A percentile compares a stretch with the other conserved stretches of the same genome.
phyloP scores from a whole-genome alignment of 2,113 vertebrate species.

The Lampris megalopsis region DNA sequence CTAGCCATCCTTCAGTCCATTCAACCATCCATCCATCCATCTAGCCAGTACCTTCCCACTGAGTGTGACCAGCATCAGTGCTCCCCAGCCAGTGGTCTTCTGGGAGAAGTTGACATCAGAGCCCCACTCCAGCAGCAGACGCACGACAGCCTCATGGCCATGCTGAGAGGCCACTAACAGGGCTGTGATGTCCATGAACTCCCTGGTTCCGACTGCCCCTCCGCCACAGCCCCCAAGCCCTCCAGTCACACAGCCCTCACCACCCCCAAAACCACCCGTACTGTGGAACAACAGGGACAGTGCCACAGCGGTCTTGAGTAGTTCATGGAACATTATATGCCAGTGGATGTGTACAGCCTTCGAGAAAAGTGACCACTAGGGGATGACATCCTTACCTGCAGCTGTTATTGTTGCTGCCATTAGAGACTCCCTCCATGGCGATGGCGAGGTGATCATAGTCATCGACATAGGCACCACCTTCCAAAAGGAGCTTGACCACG shows the following conservation, averaged over 20 bases:
- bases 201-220: conserved; percentile 58
- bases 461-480: conserved; percentile 90
- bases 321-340: too few relatives aligned
- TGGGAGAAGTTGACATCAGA: conserved; percentile 87
- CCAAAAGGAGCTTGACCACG: conserved; percentile 90
- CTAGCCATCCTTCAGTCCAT: background rate
- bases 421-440: conserved; percentile 65
- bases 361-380: too few relatives aligned
- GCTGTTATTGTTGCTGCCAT: conserved; percentile 77
- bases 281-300: conserved; percentile 23
- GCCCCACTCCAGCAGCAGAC: conserved; percentile 92
- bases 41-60: conserved; percentile 80
- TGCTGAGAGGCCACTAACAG: conserved; percentile 93
- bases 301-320: background rate
- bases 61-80: conserved; percentile 91
- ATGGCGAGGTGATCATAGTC: conserved; percentile 85
- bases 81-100: conserved; percentile 90
- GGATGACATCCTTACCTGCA: conserved; percentile 59
- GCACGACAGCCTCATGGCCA: conserved; percentile 87
- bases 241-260: conserved; percentile 49
- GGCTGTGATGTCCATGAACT: conserved; percentile 89
- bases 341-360: too few relatives aligned
- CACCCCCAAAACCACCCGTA: conserved; percentile 42
- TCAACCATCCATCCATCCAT: background rate
- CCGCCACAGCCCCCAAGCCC: conserved; percentile 6